A percentile compares a stretch with the other conserved stretches of the same genome.
These are phyloP conservation scores for Notothenia rossii DNA, from an alignment of 2,113 vertebrate genomes.

Conservation along the genomic window DNA sequence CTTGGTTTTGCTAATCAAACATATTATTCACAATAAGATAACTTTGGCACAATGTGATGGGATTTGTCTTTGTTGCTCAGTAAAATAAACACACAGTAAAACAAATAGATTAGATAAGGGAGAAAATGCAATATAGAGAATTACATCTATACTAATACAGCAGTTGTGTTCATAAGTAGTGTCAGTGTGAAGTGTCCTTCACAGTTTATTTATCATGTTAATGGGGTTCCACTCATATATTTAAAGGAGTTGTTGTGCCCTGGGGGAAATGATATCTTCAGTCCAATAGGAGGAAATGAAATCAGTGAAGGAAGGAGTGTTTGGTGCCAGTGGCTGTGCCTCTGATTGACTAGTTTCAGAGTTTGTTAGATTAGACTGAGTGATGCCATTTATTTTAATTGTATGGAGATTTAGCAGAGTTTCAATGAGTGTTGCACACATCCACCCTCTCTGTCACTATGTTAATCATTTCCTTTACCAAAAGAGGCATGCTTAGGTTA, in stretches of 20 bases:
- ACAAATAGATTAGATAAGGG: background rate
- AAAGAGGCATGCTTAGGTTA: no score
- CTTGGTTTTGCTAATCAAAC: constrained; percentile 24
- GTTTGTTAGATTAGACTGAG: constrained; percentile 19
- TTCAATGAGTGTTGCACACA: background rate
- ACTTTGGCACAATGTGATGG: background rate
- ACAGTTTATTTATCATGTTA: constrained; percentile 26
- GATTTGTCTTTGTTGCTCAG: background rate
- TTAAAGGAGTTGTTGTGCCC: background rate
- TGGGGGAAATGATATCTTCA: constrained; percentile 9
- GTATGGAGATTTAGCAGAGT: background rate
- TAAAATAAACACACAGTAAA: background rate
- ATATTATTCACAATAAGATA: constrained; percentile 8
- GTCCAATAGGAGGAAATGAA: constrained; percentile 12
- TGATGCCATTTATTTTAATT: constrained; percentile 11
- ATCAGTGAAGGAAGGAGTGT: constrained; percentile 8
- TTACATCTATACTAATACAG: background rate
- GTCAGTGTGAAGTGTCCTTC: background rate
- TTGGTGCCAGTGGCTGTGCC: background rate
- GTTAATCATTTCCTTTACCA: no score
- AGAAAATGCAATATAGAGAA: background rate
- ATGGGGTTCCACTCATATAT: constrained; percentile 14
- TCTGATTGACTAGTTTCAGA: constrained; percentile 19
- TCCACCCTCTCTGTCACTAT: background rate
- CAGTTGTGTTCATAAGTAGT: background rate